Base-by-base conservation (phyloP, 2,888 invertebrate species). In the Cheilosia soror region DNA sequence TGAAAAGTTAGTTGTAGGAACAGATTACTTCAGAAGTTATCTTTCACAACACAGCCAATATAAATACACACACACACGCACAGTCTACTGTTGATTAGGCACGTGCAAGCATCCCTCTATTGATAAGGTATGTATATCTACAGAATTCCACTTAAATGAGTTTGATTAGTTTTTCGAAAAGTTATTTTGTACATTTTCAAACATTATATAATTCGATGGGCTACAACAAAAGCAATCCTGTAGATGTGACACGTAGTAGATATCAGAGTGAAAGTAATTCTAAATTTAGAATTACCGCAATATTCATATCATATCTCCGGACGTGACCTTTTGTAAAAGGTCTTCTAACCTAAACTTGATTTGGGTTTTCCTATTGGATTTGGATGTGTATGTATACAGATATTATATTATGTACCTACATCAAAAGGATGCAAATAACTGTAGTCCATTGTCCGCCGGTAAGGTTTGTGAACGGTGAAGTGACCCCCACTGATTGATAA, bases 301-400 rank as follows among this genome's bases (percentile, higher is more conserved):
- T 42, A 4, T 37, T 11, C 37, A 11, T 37, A 11, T 37, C 37
- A 4, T 37, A 51, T 20, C 15, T 15, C 0, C 20, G 25, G 72
- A 42, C 51, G 69, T 62, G 72, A 72, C 72, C 72, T 72, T 72
- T 72, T 31, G 20, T 5, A 51, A 69, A 37, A 53, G 60, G 60
- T 62, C 60, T 53, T 51, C 40, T 40, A 15, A 29, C 72, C 72
- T 15, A n/a, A 72, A 72, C 0, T 47, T 15, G 47, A 25, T 51
- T 25, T 49, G 25, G 9, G 2, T 51, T 25, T 62, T 20, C 51
- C 60, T 20, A 40, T 40, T 51, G 49, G 47, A 9, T 15, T 40
- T 51, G 49, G 47, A 9, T 15, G 5, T 33, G 13, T 60, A 44
- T 57, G 57, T 47, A 33, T 33, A 33, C 33, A 33, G 11, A 9